These are phyloP conservation scores for Zenarchopterus dispar DNA, from an alignment of 2,797 vertebrate genomes.

Conservation along the genomic window DNA sequence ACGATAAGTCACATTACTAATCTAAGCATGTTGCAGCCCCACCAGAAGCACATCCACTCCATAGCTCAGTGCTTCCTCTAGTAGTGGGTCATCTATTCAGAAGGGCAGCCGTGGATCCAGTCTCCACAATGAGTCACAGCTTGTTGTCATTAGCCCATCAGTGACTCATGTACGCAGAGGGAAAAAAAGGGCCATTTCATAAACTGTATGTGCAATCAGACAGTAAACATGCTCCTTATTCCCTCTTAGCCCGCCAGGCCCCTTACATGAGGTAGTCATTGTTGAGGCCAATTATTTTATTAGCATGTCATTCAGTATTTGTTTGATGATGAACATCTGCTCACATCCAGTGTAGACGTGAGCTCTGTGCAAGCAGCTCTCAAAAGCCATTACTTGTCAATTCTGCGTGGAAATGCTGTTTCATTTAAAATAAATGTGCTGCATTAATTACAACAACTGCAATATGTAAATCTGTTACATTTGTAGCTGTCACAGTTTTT, in stretches of 20 bases:
- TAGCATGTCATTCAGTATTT: slow-evolving; percentile 22
- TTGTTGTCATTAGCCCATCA: slow-evolving; percentile 56
- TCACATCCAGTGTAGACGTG: slow-evolving; percentile 2
- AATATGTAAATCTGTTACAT: too few relatives aligned
- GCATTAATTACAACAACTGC: too few relatives aligned
- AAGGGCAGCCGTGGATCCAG: slow-evolving; percentile 38
- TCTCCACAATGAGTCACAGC: slow-evolving; percentile 62
- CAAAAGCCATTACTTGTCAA: not conserved
- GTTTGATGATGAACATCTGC: slow-evolving; percentile 10
- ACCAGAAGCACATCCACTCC: slow-evolving; percentile 11
- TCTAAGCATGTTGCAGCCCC: slow-evolving; percentile 15
- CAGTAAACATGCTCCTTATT: slow-evolving; percentile 27
- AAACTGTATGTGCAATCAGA: slow-evolving; percentile 43
- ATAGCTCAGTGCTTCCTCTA: slow-evolving; percentile 50
- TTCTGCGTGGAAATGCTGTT: too few relatives aligned
- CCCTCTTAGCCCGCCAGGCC: not conserved
- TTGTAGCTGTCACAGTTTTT: not conserved
- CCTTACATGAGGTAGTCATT: slow-evolving; percentile 3
- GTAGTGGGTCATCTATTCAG: slow-evolving; percentile 44
- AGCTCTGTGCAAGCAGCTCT: not conserved
- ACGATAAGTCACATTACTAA: not conserved
- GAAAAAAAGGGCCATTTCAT: slow-evolving; percentile 34
- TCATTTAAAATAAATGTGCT: too few relatives aligned
- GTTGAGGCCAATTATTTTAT: slow-evolving; percentile 53
- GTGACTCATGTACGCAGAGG: slow-evolving; percentile 48